phyloP scores from a whole-genome alignment of 2,797 vertebrate genomes.

The Silurus lanzhouensis region DNA sequence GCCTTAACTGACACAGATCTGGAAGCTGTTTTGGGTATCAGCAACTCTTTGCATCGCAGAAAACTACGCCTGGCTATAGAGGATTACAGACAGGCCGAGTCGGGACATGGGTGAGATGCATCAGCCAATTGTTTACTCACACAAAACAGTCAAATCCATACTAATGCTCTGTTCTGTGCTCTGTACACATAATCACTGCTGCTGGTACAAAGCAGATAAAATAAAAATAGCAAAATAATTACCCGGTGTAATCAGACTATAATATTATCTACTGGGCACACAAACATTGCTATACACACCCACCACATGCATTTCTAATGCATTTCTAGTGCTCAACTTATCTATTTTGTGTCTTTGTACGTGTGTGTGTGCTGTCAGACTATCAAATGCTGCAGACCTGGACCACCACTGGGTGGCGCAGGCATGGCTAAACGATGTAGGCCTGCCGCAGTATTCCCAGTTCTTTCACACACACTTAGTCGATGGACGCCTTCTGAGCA shows the following conservation, averaged over 20 bases:
- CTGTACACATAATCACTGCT: background rate
- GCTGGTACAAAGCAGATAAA: background rate
- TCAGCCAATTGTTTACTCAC: background rate
- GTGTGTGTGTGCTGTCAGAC: constrained; percentile 63
- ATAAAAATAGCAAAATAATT: constrained; percentile 11
- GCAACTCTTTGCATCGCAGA: constrained; percentile 81
- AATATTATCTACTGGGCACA: constrained; percentile 14
- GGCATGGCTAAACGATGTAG: constrained; percentile 85
- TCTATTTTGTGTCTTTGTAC: background rate
- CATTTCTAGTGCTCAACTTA: background rate
- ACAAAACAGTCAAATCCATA: background rate
- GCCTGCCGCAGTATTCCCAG: constrained; percentile 84
- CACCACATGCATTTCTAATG: background rate
- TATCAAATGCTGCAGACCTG: constrained; percentile 83
- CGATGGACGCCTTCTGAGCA: constrained; percentile 82
- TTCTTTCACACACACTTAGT: constrained; percentile 82
- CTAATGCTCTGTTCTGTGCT: background rate
- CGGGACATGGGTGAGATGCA: constrained; percentile 74
- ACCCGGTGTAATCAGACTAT: background rate
- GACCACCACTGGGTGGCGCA: constrained; percentile 88
- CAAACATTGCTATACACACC: background rate
- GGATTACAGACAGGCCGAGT: constrained; percentile 84
- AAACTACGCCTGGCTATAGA: constrained; percentile 87
- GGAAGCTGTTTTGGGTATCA: constrained; percentile 79
- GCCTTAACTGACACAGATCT: constrained; percentile 84